Evolutionary conservation across 2,113 vertebrate genomes (phyloP).

Genomic region (Carlito syrichta): DNA sequence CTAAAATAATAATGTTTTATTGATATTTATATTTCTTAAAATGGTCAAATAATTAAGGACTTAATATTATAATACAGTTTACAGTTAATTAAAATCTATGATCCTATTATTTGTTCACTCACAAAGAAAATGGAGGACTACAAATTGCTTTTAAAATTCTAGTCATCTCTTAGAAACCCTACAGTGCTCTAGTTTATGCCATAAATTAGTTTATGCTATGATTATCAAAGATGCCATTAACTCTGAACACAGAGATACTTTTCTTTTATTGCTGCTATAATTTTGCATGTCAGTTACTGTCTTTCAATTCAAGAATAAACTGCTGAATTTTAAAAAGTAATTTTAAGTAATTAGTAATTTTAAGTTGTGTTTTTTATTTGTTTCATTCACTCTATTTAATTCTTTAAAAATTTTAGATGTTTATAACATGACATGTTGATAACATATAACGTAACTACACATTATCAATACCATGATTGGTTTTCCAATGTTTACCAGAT

Average conservation of each 20-base stretch:
- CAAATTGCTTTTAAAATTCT: constrained; percentile 54
- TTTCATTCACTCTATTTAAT: constrained; percentile 5
- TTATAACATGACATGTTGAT: background rate
- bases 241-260: constrained; percentile 70
- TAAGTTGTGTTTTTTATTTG: background rate
- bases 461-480: background rate
- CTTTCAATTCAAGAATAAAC: constrained; percentile 67
- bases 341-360: constrained; percentile 29
- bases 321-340: constrained; percentile 51
- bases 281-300: constrained; percentile 67
- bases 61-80: constrained; percentile 69
- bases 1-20: constrained; percentile 58
- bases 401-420: background rate
- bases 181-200: constrained; percentile 54
- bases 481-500: background rate
- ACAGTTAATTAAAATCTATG: constrained; percentile 68
- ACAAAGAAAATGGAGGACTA: constrained; percentile 65
- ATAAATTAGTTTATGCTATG: constrained; percentile 71
- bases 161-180: constrained; percentile 55
- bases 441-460: background rate
- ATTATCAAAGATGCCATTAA: constrained; percentile 74
- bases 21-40: constrained; percentile 68
- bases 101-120: constrained; percentile 74
- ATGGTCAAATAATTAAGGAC: constrained; percentile 76
- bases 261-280: constrained; percentile 69